These are phyloP conservation scores for Pogonophryne albipinna DNA, from an alignment of 2,797 vertebrate genomes.

Conservation along the genomic window DNA sequence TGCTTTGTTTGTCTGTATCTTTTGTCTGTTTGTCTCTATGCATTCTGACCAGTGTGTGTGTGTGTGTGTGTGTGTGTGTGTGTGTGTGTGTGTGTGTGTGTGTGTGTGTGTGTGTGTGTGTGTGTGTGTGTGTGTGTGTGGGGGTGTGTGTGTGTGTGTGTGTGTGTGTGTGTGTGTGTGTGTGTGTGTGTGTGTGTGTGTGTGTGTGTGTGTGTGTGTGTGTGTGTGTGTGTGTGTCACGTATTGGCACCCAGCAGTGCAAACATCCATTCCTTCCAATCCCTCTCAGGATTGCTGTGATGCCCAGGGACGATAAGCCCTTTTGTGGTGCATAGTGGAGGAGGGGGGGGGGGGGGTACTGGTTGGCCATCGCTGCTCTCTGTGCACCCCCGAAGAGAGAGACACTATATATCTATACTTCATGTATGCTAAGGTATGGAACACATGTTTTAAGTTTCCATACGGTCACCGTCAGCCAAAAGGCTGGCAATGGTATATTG, in stretches of 20 bases:
- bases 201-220: slow-evolving; percentile 32
- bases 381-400: slow-evolving; percentile 47
- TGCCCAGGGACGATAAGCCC: slow-evolving; percentile 57
- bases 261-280: slow-evolving; percentile 54
- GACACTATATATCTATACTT: slow-evolving; percentile 25
- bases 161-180: not conserved
- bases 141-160: not conserved
- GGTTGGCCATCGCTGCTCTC: slow-evolving; percentile 38
- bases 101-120: not conserved
- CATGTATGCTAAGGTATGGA: not conserved
- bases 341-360: not conserved
- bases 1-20: slow-evolving; percentile 4
- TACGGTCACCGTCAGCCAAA: no score
- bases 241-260: slow-evolving; percentile 54
- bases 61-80: not conserved
- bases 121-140: no score
- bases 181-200: not conserved
- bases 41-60: slow-evolving; percentile 9
- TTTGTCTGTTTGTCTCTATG: slow-evolving; percentile 1
- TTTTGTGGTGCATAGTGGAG: slow-evolving; percentile 40
- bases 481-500: no score
- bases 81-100: not conserved
- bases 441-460: no score
- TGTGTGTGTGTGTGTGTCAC: slow-evolving; percentile 47
- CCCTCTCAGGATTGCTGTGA: slow-evolving; percentile 44